Base-by-base conservation (phyloP, 2,888 invertebrate genomes). In the Tachina grossa region DNA sequence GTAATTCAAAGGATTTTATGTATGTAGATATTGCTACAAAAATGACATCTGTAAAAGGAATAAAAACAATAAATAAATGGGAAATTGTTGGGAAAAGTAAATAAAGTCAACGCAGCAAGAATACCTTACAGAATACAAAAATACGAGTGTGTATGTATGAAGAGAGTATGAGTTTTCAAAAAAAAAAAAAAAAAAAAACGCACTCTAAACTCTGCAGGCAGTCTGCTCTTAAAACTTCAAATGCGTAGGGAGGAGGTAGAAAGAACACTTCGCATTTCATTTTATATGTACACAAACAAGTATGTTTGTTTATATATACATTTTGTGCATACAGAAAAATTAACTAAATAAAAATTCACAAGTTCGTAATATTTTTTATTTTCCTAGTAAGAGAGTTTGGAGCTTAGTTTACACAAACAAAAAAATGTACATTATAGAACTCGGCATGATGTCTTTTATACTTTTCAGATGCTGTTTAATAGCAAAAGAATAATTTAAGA, bases 1-100 rank as follows among this genome's bases (percentile, higher is more conserved):
- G 76, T 84, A 84, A 84, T 84, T 84, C 80, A 84, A 84, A 84
- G 80, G 77, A 84, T 84, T 84, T 84, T 84, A 81, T 84, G 6
- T 31, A 31, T 31, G 31, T 31, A 31, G 72, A 74, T 72, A 77
- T 77, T 77, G 66, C 76, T 72, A 77, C 71, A 72, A 77, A 78
- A 84, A 72, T 77, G 77, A 74, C 76, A 84, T 68, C 77, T 77
- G 65, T 14, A 79, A 69, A 79, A 66, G 31, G 31, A 31, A 31
- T 43, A 53, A 39, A 66, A 31, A 65, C 13, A 10, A 63, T 39
- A 39, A 65, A 76, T 68, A 63, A 51, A 19, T 63, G 51, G 43
- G 63, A 83, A 76, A 61, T 53, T 61, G 39, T 43, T 45, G 39
- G 19, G 45, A 83, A 71, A 77, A 57, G 68, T 69, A 61, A 85